These are phyloP conservation scores for Coleophora deauratella DNA, from an alignment of 2,888 invertebrate species.

Conservation along the genomic window DNA sequence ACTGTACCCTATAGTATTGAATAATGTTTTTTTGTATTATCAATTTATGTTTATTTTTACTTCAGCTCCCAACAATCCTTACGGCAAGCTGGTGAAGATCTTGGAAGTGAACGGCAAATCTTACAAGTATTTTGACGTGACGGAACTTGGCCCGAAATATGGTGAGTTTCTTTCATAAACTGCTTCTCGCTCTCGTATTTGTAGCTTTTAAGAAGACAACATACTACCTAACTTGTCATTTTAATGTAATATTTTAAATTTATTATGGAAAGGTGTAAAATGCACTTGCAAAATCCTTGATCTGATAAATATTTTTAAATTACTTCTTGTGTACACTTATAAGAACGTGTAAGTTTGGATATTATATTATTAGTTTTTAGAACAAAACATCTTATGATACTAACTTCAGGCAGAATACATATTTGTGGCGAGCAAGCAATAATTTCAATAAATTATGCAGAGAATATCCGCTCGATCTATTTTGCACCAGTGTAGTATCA, in stretches of 20 bases:
- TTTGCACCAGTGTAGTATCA: no score
- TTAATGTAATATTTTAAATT: neutral
- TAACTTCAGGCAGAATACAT: no score
- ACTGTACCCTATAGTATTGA: no score
- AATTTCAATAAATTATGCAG: no score
- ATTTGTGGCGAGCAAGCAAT: no score
- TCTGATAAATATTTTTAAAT: neutral
- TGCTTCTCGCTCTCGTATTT: neutral
- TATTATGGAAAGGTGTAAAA: no score
- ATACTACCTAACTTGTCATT: neutral
- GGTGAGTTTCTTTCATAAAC: conserved; percentile 73
- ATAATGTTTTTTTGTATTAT: no score
- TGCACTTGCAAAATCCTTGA: no score
- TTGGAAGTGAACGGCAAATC: conserved; percentile 75
- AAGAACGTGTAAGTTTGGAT: neutral
- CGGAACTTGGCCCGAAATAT: conserved; percentile 83
- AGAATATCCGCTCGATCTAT: no score
- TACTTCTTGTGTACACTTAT: neutral
- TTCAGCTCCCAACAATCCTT: conserved; percentile 76
- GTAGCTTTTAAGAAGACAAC: neutral
- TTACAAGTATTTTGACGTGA: conserved; percentile 87
- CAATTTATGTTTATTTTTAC: conserved; percentile 14
- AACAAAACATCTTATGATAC: no score
- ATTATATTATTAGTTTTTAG: no score
- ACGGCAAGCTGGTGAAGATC: conserved; percentile 72